phyloP scores from a whole-genome alignment of 2,113 vertebrate species.

The Perognathus longimembris region DNA sequence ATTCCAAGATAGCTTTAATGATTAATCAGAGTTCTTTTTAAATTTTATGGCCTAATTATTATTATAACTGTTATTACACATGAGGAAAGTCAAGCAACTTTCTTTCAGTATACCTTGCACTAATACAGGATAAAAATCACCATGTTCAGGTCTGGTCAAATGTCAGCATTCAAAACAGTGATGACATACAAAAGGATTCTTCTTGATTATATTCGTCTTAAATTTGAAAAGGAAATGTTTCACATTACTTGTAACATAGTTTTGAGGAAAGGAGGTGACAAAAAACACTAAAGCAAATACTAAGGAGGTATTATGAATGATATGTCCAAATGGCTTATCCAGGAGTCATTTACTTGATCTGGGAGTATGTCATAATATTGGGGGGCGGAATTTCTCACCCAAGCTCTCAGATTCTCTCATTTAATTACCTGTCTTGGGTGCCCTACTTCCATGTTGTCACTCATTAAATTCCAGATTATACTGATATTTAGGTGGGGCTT shows the following conservation, averaged over 20 bases:
- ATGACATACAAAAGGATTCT: background rate
- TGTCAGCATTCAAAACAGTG: background rate
- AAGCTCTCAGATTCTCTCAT: too few species aligned
- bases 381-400: background rate
- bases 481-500: background rate
- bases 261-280: background rate
- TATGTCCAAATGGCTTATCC: background rate
- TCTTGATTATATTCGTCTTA: background rate
- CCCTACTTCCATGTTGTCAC: background rate
- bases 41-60: background rate
- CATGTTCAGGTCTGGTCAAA: background rate
- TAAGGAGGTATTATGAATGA: background rate
- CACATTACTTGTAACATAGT: background rate
- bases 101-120: rapidly evolving
- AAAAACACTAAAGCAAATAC: background rate
- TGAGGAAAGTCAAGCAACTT: background rate
- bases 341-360: background rate
- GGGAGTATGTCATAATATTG: background rate
- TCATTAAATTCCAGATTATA: background rate
- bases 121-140: background rate
- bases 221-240: background rate
- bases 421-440: too few species aligned
- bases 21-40: too few species aligned
- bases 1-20: background rate
- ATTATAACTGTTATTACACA: background rate